A percentile compares a stretch with the other conserved stretches of the same genome.
Conservation (phyloP, 2,797 vertebrate genomes). For the Cyprinella venusta region DNA sequence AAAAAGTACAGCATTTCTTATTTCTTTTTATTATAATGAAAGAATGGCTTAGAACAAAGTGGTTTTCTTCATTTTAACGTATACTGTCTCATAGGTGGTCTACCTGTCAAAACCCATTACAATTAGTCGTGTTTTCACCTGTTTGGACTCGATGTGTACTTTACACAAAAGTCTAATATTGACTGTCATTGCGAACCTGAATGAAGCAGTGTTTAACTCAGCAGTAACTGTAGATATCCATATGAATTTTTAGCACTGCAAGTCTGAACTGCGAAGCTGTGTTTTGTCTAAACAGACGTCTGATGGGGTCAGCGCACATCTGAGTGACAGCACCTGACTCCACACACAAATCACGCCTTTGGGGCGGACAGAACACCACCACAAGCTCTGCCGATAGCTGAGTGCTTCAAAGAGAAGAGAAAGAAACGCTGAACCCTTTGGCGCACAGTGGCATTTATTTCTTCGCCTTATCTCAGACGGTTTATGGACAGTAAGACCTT, state of each 20-base stretch:
- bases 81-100: slow-evolving; percentile 22
- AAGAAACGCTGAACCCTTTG: slow-evolving; percentile 57
- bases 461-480: slow-evolving; percentile 59
- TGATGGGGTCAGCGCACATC: slow-evolving; percentile 73
- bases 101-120: slow-evolving; percentile 37
- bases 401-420: slow-evolving; percentile 57
- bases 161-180: slow-evolving; percentile 21
- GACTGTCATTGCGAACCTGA: slow-evolving; percentile 3
- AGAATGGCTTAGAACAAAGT: neutral
- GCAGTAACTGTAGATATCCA: neutral
- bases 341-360: slow-evolving; percentile 70
- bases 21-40: neutral
- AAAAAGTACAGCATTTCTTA: neutral
- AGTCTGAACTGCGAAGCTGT: slow-evolving; percentile 71
- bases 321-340: slow-evolving; percentile 78
- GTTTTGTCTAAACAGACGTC: slow-evolving; percentile 71
- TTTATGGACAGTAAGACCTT: slow-evolving; percentile 60
- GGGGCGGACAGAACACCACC: slow-evolving; percentile 63
- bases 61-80: slow-evolving; percentile 6
- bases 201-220: slow-evolving; percentile 21
- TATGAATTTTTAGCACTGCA: neutral
- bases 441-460: slow-evolving; percentile 61
- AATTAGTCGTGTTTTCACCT: slow-evolving; percentile 30
- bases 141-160: slow-evolving; percentile 11
- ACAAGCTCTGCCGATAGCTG: slow-evolving; percentile 66